Evolutionary conservation across 2,888 invertebrate genomes (phyloP), one percentile per base, ranked within the genome.

Genomic region (Reticulitermes lucifugus): DNA sequence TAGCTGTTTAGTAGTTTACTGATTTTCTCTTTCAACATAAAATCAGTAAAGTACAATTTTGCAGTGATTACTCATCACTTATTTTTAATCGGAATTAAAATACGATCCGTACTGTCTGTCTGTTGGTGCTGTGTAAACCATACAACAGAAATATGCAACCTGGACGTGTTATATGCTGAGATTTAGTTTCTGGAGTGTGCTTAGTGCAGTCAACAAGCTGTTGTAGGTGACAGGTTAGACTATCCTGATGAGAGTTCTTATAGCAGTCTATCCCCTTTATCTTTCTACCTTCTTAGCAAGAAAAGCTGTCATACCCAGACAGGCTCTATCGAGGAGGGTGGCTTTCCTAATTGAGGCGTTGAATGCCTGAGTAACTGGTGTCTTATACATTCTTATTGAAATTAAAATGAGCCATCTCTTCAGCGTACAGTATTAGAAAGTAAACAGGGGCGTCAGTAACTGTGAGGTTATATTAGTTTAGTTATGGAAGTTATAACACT

Each of bases 231-330:
- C 65, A n/a, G 25, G 65, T 65, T 65, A 65, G n/a, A n/a, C n/a
- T 65, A 1, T 65, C 65, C n/a, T 65, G 65, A 65, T 65, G 65
- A n/a, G 1, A 65, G 65, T 65, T 65, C 65, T 65, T 65, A n/a
- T 65, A 65, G 25, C 65, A 65, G n/a, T 65, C 65, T n/a, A n/a
- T n/a, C 65, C 65, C 25, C 65, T 65, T 65, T 65, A 65, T 65
- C 25, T 14, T 14, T 25, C 65, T 25, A 14, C 5, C n/a, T 25
- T 14, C 65, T 65, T 65, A 25, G 65, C 65, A 65, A 65, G 65
- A 65, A 65, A 25, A 65, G n/a, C 65, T 65, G 65, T 65, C 65
- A 65, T n/a, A 25, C 65, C 65, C 65, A 65, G 65, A 65, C n/a
- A 60, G 35, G 35, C 12, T 4, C 12, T 9, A 12, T 5, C 25